Conservation (phyloP, 2,113 vertebrate species). For the Platysternon megacephalum region DNA sequence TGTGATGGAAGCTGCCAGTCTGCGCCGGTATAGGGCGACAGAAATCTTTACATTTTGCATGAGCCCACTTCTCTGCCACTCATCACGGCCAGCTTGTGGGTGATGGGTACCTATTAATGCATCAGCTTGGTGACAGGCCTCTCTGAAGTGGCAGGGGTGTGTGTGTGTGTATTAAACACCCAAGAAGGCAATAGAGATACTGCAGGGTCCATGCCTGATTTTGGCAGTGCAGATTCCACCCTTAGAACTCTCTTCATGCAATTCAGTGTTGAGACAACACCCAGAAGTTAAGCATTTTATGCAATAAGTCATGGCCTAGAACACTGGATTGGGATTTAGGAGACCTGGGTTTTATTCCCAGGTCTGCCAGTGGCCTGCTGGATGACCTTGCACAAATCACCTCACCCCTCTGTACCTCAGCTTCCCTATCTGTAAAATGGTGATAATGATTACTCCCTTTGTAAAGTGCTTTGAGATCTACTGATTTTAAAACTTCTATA, state of each 20-base stretch:
- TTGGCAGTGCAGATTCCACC: rapidly evolving
- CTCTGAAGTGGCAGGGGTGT: not conserved
- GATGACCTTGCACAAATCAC: not conserved
- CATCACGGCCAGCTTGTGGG: rapidly evolving
- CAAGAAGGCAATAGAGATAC: not conserved
- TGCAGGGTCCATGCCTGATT: rapidly evolving
- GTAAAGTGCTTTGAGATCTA: not conserved
- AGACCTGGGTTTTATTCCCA: not conserved
- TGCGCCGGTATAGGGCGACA: rapidly evolving
- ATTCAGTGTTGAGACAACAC: not conserved
- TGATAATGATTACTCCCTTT: not conserved
- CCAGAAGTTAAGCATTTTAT: not conserved
- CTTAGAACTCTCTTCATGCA: not conserved
- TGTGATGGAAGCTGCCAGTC: not conserved
- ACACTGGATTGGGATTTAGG: not conserved
- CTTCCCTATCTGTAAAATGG: not conserved
- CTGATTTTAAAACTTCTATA: not conserved
- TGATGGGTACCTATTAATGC: not conserved
- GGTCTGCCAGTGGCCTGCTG: not conserved
- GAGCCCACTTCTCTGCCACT: rapidly evolving
- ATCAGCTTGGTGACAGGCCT: not conserved
- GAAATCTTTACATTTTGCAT: not conserved
- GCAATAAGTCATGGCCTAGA: not conserved
- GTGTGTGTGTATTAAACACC: not conserved
- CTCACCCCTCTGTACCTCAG: not conserved